Percentiles rank a stretch among this genome's conserved stretches.
These are phyloP conservation scores for Melanotaenia pygmaea DNA, from an alignment of 2,797 vertebrate species.

Conservation along the genomic window DNA sequence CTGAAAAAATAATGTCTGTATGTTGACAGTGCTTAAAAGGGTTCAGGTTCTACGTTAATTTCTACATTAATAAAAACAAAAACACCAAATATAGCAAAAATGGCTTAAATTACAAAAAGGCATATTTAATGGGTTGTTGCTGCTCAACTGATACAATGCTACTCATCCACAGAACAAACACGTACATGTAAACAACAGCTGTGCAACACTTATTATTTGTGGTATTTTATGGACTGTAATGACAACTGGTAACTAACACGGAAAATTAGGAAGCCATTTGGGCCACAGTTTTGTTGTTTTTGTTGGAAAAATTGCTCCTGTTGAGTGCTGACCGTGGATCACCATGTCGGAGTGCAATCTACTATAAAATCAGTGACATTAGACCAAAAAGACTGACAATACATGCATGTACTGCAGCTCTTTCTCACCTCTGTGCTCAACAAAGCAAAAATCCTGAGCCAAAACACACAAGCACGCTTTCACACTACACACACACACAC, in stretches of 20 bases:
- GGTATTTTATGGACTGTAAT: neutral
- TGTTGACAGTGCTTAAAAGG: no score
- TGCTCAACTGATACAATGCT: neutral
- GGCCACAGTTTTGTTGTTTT: neutral
- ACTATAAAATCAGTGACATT: neutral
- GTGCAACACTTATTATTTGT: neutral
- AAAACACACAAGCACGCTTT: neutral
- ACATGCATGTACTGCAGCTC: conserved; percentile 13
- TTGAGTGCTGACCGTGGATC: neutral
- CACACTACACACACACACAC: neutral
- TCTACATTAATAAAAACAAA: no score
- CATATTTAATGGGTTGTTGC: neutral
- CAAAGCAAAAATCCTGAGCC: conserved; percentile 35
- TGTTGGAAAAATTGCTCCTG: neutral
- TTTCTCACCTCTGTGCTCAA: conserved; percentile 42
- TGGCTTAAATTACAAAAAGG: neutral
- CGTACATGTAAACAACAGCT: conserved; percentile 4
- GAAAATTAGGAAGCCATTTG: neutral
- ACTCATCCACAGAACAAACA: no score
- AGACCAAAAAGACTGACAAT: neutral
- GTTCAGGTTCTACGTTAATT: no score
- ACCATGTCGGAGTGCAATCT: neutral
- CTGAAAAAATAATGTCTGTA: no score
- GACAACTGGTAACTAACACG: neutral
- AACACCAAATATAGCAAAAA: no score